phyloP scores from a whole-genome alignment of 2,797 vertebrate genomes.

The Podarcis siculus region DNA sequence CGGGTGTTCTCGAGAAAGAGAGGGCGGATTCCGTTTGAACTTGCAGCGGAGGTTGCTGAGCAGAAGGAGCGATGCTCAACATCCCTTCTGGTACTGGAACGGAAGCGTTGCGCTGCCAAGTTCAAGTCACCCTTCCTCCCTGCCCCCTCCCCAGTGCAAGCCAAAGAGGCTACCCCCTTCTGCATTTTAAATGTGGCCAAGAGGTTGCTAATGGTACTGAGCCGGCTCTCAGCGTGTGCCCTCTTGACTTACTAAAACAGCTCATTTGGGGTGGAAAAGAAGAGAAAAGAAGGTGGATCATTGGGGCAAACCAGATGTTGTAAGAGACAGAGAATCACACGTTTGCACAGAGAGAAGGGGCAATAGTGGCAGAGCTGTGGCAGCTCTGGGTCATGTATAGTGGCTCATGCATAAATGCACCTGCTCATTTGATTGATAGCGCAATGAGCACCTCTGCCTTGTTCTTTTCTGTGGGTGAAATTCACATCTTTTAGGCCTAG shows the following conservation, averaged over 20 bases:
- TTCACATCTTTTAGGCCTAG: not conserved
- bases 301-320: not conserved
- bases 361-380: not conserved
- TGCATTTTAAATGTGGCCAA: not conserved
- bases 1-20: not conserved
- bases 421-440: not conserved
- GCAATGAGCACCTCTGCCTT: not conserved
- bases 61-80: constrained; percentile 22
- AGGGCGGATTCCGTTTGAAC: constrained; percentile 30
- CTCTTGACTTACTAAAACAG: not conserved
- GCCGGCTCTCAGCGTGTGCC: not conserved
- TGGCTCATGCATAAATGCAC: not conserved
- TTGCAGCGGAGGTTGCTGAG: not conserved
- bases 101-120: constrained; percentile 4
- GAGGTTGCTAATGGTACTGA: not conserved
- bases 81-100: not conserved
- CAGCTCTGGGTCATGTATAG: not conserved
- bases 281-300: not conserved
- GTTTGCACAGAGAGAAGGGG: not conserved
- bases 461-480: not conserved
- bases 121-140: accelerated
- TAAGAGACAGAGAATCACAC: not conserved
- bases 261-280: not conserved
- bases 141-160: not conserved
- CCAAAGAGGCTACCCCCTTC: not conserved